These are phyloP conservation scores for Cephus cinctus DNA, from an alignment of 1,140 invertebrate species.

Conservation along the genomic window DNA sequence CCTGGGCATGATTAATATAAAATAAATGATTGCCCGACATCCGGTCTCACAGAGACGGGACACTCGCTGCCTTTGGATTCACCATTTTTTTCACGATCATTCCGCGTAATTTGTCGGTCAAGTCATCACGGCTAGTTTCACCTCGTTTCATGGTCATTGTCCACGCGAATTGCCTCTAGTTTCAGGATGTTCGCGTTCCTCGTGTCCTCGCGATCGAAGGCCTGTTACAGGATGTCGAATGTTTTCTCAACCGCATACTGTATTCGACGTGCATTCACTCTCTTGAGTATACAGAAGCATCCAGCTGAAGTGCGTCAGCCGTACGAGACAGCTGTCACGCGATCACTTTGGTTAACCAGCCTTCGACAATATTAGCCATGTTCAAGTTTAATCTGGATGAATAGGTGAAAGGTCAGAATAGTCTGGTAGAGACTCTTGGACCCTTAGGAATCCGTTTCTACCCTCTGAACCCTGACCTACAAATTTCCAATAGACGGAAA, in stretches of 20 bases:
- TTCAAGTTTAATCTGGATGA: no score
- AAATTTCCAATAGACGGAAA: slow-evolving; percentile 24
- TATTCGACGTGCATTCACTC: no score
- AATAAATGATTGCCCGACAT: slow-evolving; percentile 54
- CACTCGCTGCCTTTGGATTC: slow-evolving; percentile 22
- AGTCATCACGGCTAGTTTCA: slow-evolving; percentile 53
- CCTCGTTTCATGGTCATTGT: slow-evolving; percentile 55
- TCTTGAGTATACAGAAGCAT: no score
- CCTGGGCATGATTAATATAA: slow-evolving; percentile 52
- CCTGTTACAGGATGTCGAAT: no score
- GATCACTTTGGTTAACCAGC: no score
- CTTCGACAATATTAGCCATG: no score
- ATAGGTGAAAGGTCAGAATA: no score
- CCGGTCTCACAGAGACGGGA: slow-evolving; percentile 47
- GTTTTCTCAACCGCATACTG: no score
- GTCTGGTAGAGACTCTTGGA: not conserved
- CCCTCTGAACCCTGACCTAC: slow-evolving; percentile 15
- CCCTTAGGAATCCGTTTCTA: slow-evolving; percentile 14
- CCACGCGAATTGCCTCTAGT: slow-evolving; percentile 48
- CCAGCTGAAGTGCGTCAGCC: no score
- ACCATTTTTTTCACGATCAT: slow-evolving; percentile 42
- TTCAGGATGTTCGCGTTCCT: no score
- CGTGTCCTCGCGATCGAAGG: no score
- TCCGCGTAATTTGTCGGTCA: slow-evolving; percentile 55
- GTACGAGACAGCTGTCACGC: no score